These are phyloP conservation scores for Epinephelus cyanopodus DNA, from an alignment of 2,113 vertebrate species.

Conservation along the genomic window DNA sequence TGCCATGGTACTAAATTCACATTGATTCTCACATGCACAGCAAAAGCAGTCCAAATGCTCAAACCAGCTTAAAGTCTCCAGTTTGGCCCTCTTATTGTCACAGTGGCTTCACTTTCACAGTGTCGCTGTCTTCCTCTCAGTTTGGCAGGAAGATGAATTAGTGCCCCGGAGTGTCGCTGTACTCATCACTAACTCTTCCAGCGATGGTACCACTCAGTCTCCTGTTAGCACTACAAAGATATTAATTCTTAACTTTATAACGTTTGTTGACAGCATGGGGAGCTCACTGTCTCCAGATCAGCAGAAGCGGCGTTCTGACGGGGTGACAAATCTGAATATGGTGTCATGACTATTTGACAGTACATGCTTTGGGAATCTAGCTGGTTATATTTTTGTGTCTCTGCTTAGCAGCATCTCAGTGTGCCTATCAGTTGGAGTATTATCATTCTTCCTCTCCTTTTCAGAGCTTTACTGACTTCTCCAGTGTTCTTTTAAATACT, in stretches of 20 bases:
- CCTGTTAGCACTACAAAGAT: conserved; percentile 35
- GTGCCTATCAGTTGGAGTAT: not conserved
- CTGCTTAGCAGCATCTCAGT: conserved; percentile 10
- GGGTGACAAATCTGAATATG: conserved; percentile 14
- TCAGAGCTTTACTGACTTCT: not conserved
- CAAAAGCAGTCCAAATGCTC: not conserved
- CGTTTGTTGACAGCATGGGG: conserved; percentile 27
- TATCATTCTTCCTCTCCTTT: not conserved
- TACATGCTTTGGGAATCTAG: conserved; percentile 10
- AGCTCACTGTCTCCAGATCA: conserved; percentile 19
- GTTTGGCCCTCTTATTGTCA: not conserved
- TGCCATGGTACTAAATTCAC: not conserved
- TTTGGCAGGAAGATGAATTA: conserved; percentile 13
- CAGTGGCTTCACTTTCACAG: not conserved
- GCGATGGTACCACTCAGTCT: not conserved
- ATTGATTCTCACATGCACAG: not conserved
- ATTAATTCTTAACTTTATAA: conserved; percentile 27
- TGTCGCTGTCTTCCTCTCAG: not conserved
- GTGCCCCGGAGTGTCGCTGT: conserved; percentile 9
- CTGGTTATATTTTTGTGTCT: not conserved
- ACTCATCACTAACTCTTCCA: conserved; percentile 8
- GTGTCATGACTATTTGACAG: conserved; percentile 7
- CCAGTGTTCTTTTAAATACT: conserved; percentile 8
- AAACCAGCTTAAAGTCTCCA: not conserved
- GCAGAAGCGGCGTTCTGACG: conserved; percentile 4